A percentile compares a stretch with the other conserved stretches of the same genome.
phyloP scores from a whole-genome alignment of 2,113 vertebrate species.

The Petaurus breviceps region DNA sequence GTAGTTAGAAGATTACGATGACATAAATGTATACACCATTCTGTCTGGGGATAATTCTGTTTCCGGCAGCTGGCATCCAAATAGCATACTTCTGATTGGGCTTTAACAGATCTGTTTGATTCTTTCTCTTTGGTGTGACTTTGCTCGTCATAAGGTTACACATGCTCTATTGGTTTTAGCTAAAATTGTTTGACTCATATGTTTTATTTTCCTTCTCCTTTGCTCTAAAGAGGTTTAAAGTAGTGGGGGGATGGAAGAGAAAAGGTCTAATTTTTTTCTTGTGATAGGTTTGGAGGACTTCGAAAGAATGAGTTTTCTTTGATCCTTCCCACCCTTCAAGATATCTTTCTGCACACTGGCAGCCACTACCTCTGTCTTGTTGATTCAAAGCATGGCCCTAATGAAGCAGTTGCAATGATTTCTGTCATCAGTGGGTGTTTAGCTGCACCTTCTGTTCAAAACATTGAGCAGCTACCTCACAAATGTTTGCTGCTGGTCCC shows the following conservation, averaged over 20 bases:
- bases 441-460: conserved; percentile 40
- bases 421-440: conserved; percentile 18
- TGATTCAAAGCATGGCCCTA: conserved; percentile 46
- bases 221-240: conserved; percentile 53
- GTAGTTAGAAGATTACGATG: conserved; percentile 44
- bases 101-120: conserved; percentile 51
- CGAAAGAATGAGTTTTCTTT: conserved; percentile 41
- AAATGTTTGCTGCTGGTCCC: conserved; percentile 41
- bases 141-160: conserved; percentile 51
- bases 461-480: conserved; percentile 50
- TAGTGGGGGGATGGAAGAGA: conserved; percentile 52
- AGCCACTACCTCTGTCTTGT: background rate
- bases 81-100: conserved; percentile 39
- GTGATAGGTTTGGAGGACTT: conserved; percentile 33
- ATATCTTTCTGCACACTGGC: background rate
- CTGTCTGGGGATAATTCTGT: conserved; percentile 16
- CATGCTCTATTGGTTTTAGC: conserved; percentile 54
- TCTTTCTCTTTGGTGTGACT: conserved; percentile 28
- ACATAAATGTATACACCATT: background rate
- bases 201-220: conserved; percentile 61
- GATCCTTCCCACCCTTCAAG: background rate
- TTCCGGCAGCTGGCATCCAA: conserved; percentile 49
- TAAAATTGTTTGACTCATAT: conserved; percentile 58
- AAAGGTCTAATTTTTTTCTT: conserved; percentile 64
- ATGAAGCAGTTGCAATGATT: conserved; percentile 32